phyloP scores from a whole-genome alignment of 2,113 vertebrate genomes.

The Ptychochromis oligacanthus region DNA sequence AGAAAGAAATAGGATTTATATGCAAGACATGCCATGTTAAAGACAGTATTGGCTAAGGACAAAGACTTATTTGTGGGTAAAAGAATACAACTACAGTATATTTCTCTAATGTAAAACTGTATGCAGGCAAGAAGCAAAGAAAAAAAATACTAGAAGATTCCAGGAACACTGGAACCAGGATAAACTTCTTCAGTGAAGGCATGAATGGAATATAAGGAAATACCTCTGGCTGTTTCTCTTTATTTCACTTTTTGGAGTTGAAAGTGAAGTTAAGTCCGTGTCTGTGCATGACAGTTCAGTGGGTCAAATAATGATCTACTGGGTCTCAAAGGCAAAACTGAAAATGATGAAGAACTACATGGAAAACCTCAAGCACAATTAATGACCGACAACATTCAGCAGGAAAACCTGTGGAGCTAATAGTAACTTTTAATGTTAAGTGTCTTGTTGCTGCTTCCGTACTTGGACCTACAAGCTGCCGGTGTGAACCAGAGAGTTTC shows the following conservation, averaged over 20 bases:
- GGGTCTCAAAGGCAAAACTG: constrained; percentile 1
- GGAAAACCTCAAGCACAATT: not conserved
- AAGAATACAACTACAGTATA: not conserved
- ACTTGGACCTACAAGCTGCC: not conserved
- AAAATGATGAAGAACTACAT: constrained; percentile 10
- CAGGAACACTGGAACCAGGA: constrained; percentile 17
- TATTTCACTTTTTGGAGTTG: constrained; percentile 29
- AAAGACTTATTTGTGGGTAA: not conserved
- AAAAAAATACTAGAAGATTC: constrained; percentile 9
- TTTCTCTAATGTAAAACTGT: not conserved
- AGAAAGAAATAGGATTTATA: constrained; percentile 8
- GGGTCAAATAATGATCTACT: constrained; percentile 30
- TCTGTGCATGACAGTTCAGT: constrained; percentile 3
- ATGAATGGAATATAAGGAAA: constrained; percentile 32
- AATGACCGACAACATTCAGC: not conserved
- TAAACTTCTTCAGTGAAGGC: not conserved
- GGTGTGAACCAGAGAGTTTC: not conserved
- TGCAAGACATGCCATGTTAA: not conserved
- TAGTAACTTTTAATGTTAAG: not conserved
- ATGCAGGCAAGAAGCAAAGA: not conserved
- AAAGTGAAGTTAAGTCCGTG: not conserved
- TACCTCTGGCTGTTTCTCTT: constrained; percentile 7
- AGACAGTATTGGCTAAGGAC: not conserved
- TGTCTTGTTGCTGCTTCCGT: not conserved
- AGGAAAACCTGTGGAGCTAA: constrained; percentile 1